Conservation (phyloP, 1,140 invertebrate genomes). For the Pachyrhynchus sulphureomaculatus region DNA sequence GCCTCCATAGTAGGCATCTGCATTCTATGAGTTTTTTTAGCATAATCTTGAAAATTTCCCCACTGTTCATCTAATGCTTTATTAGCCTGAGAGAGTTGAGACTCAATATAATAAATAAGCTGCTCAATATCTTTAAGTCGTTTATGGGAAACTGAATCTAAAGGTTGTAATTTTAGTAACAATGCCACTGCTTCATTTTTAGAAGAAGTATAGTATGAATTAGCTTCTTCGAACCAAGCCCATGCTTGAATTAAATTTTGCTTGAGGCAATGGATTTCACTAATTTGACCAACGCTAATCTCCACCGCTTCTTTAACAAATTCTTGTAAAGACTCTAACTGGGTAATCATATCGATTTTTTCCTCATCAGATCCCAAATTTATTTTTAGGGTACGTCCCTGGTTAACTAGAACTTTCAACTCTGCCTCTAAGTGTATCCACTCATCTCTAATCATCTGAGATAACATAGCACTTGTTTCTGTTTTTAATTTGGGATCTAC, state of each 20-base stretch:
- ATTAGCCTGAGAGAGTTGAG: slow-evolving; percentile 59
- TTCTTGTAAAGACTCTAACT: slow-evolving; percentile 49
- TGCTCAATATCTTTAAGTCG: slow-evolving; percentile 59
- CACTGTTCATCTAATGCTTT: slow-evolving; percentile 62
- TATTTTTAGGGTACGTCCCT: slow-evolving; percentile 53
- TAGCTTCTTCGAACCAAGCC: slow-evolving; percentile 64
- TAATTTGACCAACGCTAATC: slow-evolving; percentile 53
- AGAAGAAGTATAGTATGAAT: slow-evolving; percentile 52
- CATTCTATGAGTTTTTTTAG: slow-evolving; percentile 52
- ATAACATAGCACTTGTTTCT: slow-evolving; percentile 45
- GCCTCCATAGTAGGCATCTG: slow-evolving; percentile 64
- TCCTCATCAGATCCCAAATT: slow-evolving; percentile 58
- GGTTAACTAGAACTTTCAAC: slow-evolving; percentile 58
- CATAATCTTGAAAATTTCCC: slow-evolving; percentile 57
- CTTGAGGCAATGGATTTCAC: slow-evolving; percentile 58
- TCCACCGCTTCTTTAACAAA: slow-evolving; percentile 58
- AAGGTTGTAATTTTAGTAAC: slow-evolving; percentile 54
- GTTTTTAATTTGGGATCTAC: slow-evolving; percentile 18
- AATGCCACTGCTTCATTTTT: slow-evolving; percentile 58
- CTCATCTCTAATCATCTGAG: slow-evolving; percentile 55
- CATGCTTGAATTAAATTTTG: slow-evolving; percentile 62
- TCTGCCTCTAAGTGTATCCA: slow-evolving; percentile 65
- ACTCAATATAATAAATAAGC: slow-evolving; percentile 62
- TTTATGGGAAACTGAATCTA: slow-evolving; percentile 60
- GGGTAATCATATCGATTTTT: slow-evolving; percentile 53